A percentile compares a stretch with the other conserved stretches of the same genome.
Conservation (phyloP, 1,140 invertebrate genomes). For the Spodoptera litura region DNA sequence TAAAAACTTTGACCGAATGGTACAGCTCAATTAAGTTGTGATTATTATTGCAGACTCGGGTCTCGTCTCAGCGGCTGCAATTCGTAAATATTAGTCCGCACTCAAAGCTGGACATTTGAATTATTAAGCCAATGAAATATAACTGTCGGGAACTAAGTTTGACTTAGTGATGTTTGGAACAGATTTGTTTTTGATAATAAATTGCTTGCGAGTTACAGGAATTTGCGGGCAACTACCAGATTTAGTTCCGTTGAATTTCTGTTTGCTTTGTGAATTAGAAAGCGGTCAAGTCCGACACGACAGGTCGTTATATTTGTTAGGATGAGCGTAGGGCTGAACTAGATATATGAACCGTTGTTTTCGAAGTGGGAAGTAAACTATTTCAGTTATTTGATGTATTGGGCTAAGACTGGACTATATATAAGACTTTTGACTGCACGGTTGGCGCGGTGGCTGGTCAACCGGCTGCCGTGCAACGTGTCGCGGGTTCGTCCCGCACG, state of each 20-base stretch:
- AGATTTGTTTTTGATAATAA: conserved; percentile 47
- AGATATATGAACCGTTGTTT: no score
- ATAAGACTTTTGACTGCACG: no score
- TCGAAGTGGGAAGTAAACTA: no score
- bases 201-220: conserved; percentile 19
- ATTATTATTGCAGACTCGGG: conserved; percentile 30
- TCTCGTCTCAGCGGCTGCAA: conserved; percentile 12
- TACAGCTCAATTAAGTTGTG: conserved; percentile 37
- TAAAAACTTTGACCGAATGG: conserved; percentile 33
- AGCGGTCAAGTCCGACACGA: background rate
- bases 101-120: conserved; percentile 37
- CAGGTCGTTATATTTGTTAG: background rate
- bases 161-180: conserved; percentile 39
- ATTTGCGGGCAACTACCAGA: background rate
- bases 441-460: no score
- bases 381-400: no score
- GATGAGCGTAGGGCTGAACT: background rate
- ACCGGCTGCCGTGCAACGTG: no score
- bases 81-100: conserved; percentile 38
- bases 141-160: conserved; percentile 32
- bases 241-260: conserved; percentile 19
- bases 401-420: no score
- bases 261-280: conserved; percentile 24
- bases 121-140: conserved; percentile 43
- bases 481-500: no score